Conservation (phyloP, 2,888 invertebrate genomes). For the Scrobipalpa costella region DNA sequence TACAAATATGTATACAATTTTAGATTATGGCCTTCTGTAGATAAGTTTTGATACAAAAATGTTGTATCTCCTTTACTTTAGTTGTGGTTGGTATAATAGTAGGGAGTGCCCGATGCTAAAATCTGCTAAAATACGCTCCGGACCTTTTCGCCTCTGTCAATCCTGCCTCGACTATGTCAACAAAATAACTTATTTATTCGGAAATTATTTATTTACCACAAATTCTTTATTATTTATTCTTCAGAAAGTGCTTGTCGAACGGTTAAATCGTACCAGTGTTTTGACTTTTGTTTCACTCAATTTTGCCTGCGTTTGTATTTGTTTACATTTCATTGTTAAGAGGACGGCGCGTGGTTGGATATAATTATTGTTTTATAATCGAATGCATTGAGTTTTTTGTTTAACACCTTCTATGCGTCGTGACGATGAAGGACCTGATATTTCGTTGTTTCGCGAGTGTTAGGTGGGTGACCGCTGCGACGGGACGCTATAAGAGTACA, state of each 20-base stretch:
- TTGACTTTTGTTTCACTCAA: slow-evolving; percentile 52
- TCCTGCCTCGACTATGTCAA: slow-evolving; percentile 56
- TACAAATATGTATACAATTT: too few relatives aligned
- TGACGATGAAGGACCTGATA: slow-evolving; percentile 6
- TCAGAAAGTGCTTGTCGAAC: slow-evolving; percentile 53
- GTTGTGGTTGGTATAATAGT: slow-evolving; percentile 17
- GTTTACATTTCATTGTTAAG: not conserved
- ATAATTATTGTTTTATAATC: slow-evolving; percentile 15
- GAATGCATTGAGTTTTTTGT: slow-evolving; percentile 21
- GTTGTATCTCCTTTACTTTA: not conserved
- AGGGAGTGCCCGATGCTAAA: slow-evolving; percentile 41
- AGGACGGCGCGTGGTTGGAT: slow-evolving; percentile 15
- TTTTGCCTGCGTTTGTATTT: slow-evolving; percentile 35
- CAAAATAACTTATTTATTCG: slow-evolving; percentile 56
- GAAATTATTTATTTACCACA: slow-evolving; percentile 65
- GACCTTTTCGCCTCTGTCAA: slow-evolving; percentile 49
- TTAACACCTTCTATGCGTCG: slow-evolving; percentile 17
- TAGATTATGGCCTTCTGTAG: too few relatives aligned
- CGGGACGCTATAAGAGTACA: slow-evolving; percentile 84
- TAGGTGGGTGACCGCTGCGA: slow-evolving; percentile 58
- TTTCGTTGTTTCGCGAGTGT: slow-evolving; percentile 37
- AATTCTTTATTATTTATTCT: slow-evolving; percentile 51
- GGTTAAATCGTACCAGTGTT: slow-evolving; percentile 60
- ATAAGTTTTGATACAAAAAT: too few relatives aligned
- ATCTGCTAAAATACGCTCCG: slow-evolving; percentile 48